Evolutionary conservation across 2,888 invertebrate genomes (phyloP).

Genomic region (Eucriotettix oculatus): DNA sequence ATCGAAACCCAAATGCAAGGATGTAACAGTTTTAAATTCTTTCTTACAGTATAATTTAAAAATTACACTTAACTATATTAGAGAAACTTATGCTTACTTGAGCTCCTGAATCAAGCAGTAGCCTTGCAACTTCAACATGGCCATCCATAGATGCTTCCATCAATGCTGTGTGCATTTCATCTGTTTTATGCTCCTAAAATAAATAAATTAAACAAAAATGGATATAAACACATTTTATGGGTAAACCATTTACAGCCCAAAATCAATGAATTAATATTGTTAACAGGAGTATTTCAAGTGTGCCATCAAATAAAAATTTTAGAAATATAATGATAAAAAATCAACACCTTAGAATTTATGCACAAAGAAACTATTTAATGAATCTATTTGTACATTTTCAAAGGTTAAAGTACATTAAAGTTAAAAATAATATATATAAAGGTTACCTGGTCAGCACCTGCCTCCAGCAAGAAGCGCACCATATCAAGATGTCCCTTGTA

Average conservation of each 20-base stretch:
- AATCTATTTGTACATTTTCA: neutral
- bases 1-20: neutral
- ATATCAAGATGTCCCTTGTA: constrained; percentile 94
- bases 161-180: constrained; percentile 98
- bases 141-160: constrained; percentile 99
- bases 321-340: neutral
- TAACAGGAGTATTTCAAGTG: no score
- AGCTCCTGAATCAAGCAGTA: constrained; percentile 90
- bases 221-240: neutral
- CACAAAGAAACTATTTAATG: neutral
- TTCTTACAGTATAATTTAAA: neutral
- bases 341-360: neutral
- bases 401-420: neutral
- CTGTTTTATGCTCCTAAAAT: constrained; percentile 86
- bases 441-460: constrained; percentile 67
- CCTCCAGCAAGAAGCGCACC: constrained; percentile 89
- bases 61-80: neutral
- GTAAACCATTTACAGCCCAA: neutral
- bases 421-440: constrained; percentile 8
- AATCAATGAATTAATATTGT: no score
- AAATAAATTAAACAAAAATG: neutral
- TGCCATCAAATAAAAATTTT: no score
- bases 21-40: neutral
- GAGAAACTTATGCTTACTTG: constrained; percentile 35
- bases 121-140: constrained; percentile 90